Evolutionary conservation across 2,113 vertebrate species (phyloP).

Genomic region (Campylorhamphus procurvoides): DNA sequence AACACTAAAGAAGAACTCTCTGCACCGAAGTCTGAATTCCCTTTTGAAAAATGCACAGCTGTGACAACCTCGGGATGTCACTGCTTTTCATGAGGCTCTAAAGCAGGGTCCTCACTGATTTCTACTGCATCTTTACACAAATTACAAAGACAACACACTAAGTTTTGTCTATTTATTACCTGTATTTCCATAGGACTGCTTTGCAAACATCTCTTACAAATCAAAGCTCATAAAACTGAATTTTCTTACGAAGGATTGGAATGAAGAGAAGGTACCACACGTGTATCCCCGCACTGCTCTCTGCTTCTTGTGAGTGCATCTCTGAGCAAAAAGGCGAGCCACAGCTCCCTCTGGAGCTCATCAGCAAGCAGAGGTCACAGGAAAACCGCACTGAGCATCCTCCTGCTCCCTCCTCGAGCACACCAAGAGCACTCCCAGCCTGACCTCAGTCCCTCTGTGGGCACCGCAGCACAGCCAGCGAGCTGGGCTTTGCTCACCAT

Average conservation of each 20-base stretch:
- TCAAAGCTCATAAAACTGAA: not conserved
- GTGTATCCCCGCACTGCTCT: not conserved
- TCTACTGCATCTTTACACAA: not conserved
- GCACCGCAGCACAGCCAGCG: fast-evolving
- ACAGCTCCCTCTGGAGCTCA: conserved; percentile 64
- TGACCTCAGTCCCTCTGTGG: fast-evolving
- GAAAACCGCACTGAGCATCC: not conserved
- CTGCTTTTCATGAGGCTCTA: not conserved
- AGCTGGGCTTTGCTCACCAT: fast-evolving
- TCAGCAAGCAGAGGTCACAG: not conserved
- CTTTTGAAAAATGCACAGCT: not conserved
- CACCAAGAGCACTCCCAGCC: not conserved
- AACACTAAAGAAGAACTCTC: not conserved
- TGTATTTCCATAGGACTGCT: not conserved
- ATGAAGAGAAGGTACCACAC: not conserved
- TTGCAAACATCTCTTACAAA: not conserved
- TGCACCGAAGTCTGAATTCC: not conserved
- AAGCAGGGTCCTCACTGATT: not conserved
- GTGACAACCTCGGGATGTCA: not conserved
- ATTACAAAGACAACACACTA: not conserved
- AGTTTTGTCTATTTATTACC: not conserved
- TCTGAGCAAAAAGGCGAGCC: not conserved
- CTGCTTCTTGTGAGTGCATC: not conserved
- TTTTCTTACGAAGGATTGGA: not conserved
- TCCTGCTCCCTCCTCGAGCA: not conserved